These are phyloP conservation scores for Tapera naevia DNA, from an alignment of 2,797 vertebrate species.

Conservation along the genomic window DNA sequence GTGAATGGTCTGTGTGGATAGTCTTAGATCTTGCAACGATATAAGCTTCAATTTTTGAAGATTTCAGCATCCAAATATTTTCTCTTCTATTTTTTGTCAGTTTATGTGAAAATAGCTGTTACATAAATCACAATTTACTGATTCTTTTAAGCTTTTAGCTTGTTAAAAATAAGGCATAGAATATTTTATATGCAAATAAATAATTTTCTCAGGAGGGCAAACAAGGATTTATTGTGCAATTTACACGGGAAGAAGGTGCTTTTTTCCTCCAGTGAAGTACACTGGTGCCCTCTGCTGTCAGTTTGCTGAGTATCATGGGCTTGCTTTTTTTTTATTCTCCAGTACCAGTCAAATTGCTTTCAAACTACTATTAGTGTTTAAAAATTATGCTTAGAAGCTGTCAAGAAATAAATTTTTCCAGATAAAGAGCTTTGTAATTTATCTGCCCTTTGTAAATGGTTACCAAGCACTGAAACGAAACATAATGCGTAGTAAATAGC, in stretches of 20 bases:
- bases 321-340: background rate
- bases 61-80: background rate
- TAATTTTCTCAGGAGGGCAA: background rate
- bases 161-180: background rate
- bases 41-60: background rate
- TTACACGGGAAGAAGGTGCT: background rate
- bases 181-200: background rate
- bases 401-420: background rate
- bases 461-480: accelerated
- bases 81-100: background rate
- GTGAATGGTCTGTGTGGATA: background rate
- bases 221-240: conserved; percentile 7
- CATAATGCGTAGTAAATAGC: background rate
- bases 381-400: background rate
- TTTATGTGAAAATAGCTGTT: background rate
- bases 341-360: background rate
- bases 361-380: background rate
- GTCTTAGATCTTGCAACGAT: background rate
- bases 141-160: background rate
- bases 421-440: background rate
- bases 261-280: conserved; percentile 43
- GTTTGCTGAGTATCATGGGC: background rate
- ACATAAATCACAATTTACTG: background rate
- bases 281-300: conserved; percentile 77
- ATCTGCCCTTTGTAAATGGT: background rate